Percentiles rank a stretch among this genome's conserved stretches.
Evolutionary conservation across 2,888 invertebrate species (phyloP).

Genomic region (Andricus quercusramuli): DNA sequence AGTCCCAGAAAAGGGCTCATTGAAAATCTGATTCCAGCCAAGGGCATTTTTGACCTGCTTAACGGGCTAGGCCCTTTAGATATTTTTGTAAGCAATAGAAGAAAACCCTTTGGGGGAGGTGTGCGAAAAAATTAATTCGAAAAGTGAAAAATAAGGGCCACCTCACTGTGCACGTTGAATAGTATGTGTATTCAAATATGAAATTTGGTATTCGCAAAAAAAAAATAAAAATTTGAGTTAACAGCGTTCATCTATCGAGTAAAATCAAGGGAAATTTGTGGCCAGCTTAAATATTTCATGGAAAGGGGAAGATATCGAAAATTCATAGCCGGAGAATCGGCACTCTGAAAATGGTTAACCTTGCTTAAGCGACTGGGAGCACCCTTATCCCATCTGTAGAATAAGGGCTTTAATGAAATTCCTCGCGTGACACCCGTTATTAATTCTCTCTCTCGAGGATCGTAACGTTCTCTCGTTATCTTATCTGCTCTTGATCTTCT

Average conservation of each 20-base stretch:
- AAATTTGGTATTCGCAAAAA: too few species aligned
- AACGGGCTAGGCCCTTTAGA: too few species aligned
- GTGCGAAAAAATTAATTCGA: too few species aligned
- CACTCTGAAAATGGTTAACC: constrained; percentile 17
- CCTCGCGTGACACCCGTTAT: constrained; percentile 59
- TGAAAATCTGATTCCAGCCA: too few species aligned
- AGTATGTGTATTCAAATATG: too few species aligned
- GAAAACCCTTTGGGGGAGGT: too few species aligned
- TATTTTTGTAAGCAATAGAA: too few species aligned
- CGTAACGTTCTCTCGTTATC: constrained; percentile 21
- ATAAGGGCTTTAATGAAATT: constrained; percentile 64
- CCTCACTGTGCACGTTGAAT: too few species aligned
- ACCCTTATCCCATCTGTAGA: constrained; percentile 31
- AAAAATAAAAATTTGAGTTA: neutral
- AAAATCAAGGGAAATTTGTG: neutral
- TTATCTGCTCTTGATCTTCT: neutral
- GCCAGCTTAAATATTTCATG: constrained; percentile 19
- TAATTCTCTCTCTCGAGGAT: constrained; percentile 55
- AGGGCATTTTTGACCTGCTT: too few species aligned
- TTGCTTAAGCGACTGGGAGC: constrained; percentile 9
- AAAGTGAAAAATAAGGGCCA: too few species aligned
- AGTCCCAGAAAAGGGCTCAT: too few species aligned
- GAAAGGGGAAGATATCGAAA: constrained; percentile 15
- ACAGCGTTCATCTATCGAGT: neutral
- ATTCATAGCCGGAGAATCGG: constrained; percentile 26